A percentile compares a stretch with the other conserved stretches of the same genome.
These are phyloP conservation scores for Cryptosula pallasiana DNA, from an alignment of 2,888 invertebrate species.

Conservation along the genomic window DNA sequence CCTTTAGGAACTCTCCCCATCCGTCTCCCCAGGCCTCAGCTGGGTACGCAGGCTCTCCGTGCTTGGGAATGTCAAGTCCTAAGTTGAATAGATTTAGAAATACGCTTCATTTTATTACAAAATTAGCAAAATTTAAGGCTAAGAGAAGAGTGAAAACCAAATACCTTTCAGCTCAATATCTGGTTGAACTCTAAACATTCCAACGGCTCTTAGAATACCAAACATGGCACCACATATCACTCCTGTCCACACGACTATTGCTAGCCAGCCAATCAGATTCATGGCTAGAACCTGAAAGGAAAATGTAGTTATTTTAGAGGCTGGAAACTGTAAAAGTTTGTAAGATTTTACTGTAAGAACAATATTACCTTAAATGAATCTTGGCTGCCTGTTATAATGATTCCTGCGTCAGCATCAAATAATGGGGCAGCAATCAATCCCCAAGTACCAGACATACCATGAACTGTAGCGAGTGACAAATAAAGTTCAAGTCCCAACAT, in stretches of 20 bases:
- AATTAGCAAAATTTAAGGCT: too few species aligned
- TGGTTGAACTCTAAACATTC: constrained; percentile 36
- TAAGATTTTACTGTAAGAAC: too few species aligned
- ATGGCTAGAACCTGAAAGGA: constrained; percentile 42
- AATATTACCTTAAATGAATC: not conserved
- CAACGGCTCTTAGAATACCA: constrained; percentile 42
- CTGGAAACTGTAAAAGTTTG: too few species aligned
- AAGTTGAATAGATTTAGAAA: too few species aligned
- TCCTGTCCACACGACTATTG: too few species aligned
- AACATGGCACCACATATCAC: too few species aligned
- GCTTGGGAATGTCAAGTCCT: constrained; percentile 56
- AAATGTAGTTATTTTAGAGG: too few species aligned
- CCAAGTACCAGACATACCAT: constrained; percentile 55
- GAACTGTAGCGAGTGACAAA: too few species aligned
- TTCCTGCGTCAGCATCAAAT: constrained; percentile 33
- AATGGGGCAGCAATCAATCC: constrained; percentile 52
- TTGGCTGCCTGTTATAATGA: constrained; percentile 25
- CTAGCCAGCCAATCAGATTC: constrained; percentile 50
- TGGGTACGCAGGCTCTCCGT: constrained; percentile 56
- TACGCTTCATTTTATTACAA: too few species aligned
- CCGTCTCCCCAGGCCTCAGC: constrained; percentile 47
- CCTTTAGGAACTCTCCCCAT: constrained; percentile 33
- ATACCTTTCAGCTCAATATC: constrained; percentile 43
- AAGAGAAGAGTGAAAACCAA: too few species aligned
- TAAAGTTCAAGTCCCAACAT: too few species aligned